These are phyloP conservation scores for Pygoscelis antarcticus DNA, from an alignment of 2,113 vertebrate genomes.

Conservation along the genomic window DNA sequence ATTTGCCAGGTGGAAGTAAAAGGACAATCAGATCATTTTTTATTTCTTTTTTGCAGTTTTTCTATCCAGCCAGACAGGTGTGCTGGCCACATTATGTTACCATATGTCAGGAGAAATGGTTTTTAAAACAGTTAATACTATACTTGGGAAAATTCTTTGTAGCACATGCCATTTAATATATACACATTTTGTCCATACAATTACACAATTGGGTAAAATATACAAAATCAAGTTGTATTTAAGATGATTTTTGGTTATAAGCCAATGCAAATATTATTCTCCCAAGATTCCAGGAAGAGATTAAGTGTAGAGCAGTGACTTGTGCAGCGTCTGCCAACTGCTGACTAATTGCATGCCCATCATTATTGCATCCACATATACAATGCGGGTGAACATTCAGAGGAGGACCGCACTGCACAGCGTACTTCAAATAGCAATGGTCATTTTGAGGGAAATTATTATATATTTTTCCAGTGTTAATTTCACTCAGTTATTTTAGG, in stretches of 20 bases:
- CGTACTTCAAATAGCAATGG: neutral
- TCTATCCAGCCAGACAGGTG: conserved; percentile 23
- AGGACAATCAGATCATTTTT: neutral
- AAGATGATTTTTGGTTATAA: conserved; percentile 25
- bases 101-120: conserved; percentile 8
- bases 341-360: conserved; percentile 24
- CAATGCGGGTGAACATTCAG: neutral
- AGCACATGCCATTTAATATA: neutral
- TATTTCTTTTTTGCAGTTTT: neutral
- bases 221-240: conserved; percentile 43
- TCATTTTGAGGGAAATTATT: neutral
- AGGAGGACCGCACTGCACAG: neutral
- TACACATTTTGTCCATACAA: conserved; percentile 19
- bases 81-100: neutral
- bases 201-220: conserved; percentile 57
- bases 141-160: conserved; percentile 21
- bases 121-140: conserved; percentile 5
- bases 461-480: conserved; percentile 1
- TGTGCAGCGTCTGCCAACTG: neutral
- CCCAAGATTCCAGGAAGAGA: conserved; percentile 42
- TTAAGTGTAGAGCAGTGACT: conserved; percentile 37
- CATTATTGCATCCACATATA: neutral
- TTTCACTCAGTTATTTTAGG: neutral
- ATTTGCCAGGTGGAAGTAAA: neutral
- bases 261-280: conserved; percentile 68